A percentile compares a stretch with the other conserved stretches of the same genome.
phyloP scores from a whole-genome alignment of 1,140 invertebrate species.

The Pogonomyrmex californicus region DNA sequence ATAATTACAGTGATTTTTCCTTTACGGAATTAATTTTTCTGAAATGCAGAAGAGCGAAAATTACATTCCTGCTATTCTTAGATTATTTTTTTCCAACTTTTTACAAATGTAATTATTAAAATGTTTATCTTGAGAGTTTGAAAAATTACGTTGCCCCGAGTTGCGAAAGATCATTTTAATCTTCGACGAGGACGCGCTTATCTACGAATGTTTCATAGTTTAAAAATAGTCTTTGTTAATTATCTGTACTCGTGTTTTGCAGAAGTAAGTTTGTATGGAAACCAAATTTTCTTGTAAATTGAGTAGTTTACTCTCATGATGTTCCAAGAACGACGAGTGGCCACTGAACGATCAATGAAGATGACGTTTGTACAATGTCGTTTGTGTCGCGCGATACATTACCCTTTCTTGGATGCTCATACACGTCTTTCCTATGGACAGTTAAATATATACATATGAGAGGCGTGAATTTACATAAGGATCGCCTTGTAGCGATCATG shows the following conservation, averaged over 20 bases:
- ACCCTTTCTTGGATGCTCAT: conserved; percentile 35
- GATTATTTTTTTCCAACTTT: conserved; percentile 5
- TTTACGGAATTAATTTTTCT: background rate
- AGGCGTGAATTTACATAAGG: conserved; percentile 34
- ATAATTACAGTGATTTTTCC: background rate
- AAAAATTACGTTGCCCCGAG: background rate
- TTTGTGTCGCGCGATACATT: conserved; percentile 45
- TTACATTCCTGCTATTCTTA: background rate
- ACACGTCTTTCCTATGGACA: conserved; percentile 33
- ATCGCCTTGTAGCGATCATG: background rate
- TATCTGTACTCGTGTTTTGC: background rate
- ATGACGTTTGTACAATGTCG: conserved; percentile 53
- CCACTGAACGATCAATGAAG: conserved; percentile 64
- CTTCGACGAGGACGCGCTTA: background rate
- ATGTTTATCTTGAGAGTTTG: background rate
- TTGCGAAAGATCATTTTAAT: background rate
- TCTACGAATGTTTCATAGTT: background rate
- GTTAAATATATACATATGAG: conserved; percentile 33
- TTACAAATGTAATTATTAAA: background rate
- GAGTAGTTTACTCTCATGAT: background rate
- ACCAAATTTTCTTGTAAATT: background rate
- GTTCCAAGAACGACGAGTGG: conserved; percentile 1
- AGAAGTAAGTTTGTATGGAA: background rate
- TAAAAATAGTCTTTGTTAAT: background rate
- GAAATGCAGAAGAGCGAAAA: background rate